Base-by-base conservation (phyloP, 2,797 vertebrate species). In the Parotocinclus haroldoi region DNA sequence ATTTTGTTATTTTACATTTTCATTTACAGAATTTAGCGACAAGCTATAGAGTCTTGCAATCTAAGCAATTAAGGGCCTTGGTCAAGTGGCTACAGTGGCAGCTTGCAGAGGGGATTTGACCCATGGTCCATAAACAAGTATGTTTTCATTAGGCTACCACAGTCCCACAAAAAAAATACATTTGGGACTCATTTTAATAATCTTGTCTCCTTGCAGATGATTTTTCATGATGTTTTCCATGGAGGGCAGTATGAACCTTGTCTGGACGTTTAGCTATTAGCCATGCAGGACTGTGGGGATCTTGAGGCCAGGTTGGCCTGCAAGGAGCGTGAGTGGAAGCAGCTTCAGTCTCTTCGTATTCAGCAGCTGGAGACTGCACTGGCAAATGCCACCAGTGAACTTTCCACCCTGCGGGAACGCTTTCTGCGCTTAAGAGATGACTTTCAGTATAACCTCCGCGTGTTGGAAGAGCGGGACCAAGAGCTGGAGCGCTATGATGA, bases 251-350 rank as follows among this genome's bases (percentile, higher is more conserved):
- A 2, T 27, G 55, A 58, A 17, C 66, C 7, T 27, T 59, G 10
- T 18, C 13, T 46, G 46, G 18, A 57, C 57, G 14, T 27, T 70
- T 38, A 61, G 27, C 54, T 5, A 5, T 27, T 27, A 27, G 27
- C 27, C 27, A 27, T 77, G 75, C 69, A 66, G 52, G 56, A 68
- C n/a, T 74, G 80, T 58, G 73, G 16, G 16, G 82, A 85, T 54
- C 74, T 91, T 38, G 79, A 85, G 5, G 44, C 81, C 40, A 81
- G 90, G 58, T 77, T 92, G 73, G 79, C 72, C 39, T 78, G 37
- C 69, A 93, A 92, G 80, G 90, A 92, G 69, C 84, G 80, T 63
- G 91, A 92, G 75, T 90, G 88, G 85, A 86, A 89, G 37, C 84
- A 86, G 3, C 84, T 90, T 19, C 90, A 82, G 80, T 63, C 81